Percentiles rank a stretch among this genome's conserved stretches.
Conservation (phyloP, 1,140 invertebrate genomes). For the Littorina saxatilis region DNA sequence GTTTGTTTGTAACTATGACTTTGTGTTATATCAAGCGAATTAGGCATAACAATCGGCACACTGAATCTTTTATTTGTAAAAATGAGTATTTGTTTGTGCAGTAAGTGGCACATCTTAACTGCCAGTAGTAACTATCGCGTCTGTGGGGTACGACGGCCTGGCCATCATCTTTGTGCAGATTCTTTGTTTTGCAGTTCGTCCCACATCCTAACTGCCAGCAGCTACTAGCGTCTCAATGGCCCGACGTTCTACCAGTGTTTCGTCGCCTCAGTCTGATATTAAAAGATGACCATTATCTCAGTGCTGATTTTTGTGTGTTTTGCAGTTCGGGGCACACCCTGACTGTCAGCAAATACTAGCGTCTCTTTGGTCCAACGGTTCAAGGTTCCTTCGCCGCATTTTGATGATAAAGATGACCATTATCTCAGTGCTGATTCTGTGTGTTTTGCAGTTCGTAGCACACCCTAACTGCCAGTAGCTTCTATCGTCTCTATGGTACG, state of each 20-base stretch:
- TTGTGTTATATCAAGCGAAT: too few species aligned
- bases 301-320: not conserved
- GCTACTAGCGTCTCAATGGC: not conserved
- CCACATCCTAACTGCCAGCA: not conserved
- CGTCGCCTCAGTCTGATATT: not conserved
- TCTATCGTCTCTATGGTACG: constrained; percentile 98
- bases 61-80: too few species aligned
- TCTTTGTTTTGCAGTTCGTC: not conserved
- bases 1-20: constrained; percentile 2
- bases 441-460: constrained; percentile 91
- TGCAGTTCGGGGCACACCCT: constrained; percentile 98
- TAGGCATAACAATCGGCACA: too few species aligned
- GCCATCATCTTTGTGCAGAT: too few species aligned
- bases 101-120: not conserved
- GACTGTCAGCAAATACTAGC: constrained; percentile 98
- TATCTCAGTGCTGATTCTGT: not conserved
- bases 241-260: not conserved
- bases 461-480: constrained; percentile 99
- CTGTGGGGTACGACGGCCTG: constrained; percentile 74
- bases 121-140: constrained; percentile 92
- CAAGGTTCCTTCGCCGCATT: constrained; percentile 92
- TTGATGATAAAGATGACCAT: not conserved
- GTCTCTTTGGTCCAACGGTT: constrained; percentile 99
- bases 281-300: not conserved
- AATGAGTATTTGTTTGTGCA: not conserved